phyloP scores from a whole-genome alignment of 1,140 invertebrate species.

The Papilio glaucus region DNA sequence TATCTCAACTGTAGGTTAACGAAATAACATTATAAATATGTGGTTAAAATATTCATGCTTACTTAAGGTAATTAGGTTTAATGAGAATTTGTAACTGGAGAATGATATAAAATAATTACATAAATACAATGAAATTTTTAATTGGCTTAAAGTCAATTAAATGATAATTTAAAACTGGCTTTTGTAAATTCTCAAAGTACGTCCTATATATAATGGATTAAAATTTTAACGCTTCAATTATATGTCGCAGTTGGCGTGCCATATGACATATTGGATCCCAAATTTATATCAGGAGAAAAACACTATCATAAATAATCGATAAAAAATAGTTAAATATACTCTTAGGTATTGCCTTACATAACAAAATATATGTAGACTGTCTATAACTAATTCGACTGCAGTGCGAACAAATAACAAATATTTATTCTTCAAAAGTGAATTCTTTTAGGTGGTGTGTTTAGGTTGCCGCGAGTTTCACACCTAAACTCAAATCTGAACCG shows the following conservation, averaged over 20 bases:
- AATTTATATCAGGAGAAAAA: too few species aligned
- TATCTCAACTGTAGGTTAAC: slow-evolving; percentile 16
- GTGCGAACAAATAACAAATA: slow-evolving; percentile 30
- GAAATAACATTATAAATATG: not conserved
- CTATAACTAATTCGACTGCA: slow-evolving; percentile 16
- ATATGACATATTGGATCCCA: not conserved
- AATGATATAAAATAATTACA: not conserved
- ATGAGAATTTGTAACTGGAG: not conserved
- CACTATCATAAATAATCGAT: too few species aligned
- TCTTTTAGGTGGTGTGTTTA: slow-evolving; percentile 44
- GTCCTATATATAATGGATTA: not conserved
- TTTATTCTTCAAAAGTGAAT: slow-evolving; percentile 38
- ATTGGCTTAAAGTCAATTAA: not conserved
- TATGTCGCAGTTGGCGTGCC: too few species aligned
- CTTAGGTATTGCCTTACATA: not conserved
- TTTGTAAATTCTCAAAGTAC: not conserved
- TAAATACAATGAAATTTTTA: slow-evolving; percentile 11
- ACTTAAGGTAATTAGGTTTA: not conserved
- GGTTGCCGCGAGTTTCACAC: slow-evolving; percentile 31
- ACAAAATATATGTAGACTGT: not conserved
- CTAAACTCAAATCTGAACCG: slow-evolving; percentile 40
- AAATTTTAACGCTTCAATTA: not conserved
- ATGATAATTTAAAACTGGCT: slow-evolving; percentile 8
- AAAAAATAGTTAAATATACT: not conserved
- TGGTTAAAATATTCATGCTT: not conserved